Evolutionary conservation across 1,140 invertebrate species (phyloP), one percentile per base, ranked within the genome.

Genomic region (Drosophila repletoides): DNA sequence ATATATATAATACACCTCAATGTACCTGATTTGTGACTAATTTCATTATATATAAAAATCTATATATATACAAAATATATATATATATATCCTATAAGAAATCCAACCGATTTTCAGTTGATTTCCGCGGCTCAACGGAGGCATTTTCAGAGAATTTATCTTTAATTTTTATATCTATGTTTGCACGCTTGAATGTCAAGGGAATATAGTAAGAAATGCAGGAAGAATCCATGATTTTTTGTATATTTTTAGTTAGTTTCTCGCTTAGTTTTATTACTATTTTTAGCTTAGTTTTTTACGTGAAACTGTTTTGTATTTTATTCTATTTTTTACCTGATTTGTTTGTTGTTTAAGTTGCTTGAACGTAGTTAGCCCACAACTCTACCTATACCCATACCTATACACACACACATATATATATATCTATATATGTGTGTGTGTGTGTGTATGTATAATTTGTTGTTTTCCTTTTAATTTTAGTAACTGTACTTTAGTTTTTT

Each of bases 101-200:
- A 41, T 45, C 36, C 28, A 21, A 48, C 34, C 22, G 29, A 73
- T 14, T 48, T 59, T 24, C 36, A 41, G 34, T 36, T 24, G 26
- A 24, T n/a, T n/a, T n/a, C n/a, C n/a, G n/a, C n/a, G n/a, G n/a
- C 9, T 31, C 41, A 81, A 67, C 73, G 79, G 70, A 76, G 70
- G 73, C 73, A 74, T 76, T 66, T 71, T 74, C 24, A 22, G 34
- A 24, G 29, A 53, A 56, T 29, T 45, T 29, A 46, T 17, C 3
- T 55, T 52, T 45, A 51, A 17, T 36, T 59, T 53, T 15, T 64
- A 46, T 31, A 36, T 59, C 19, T 53, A 46, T 10, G 60, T 36
- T 83, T 84, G 86, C 86, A 88, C 86, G 86, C 70, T 81, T 87
- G 81, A 86, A 88, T 88, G 76, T 76, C 52, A 58, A 46, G 71